These are phyloP conservation scores for Scolopax bukidnonensis DNA, from an alignment of 2,797 vertebrate genomes.

Conservation along the genomic window DNA sequence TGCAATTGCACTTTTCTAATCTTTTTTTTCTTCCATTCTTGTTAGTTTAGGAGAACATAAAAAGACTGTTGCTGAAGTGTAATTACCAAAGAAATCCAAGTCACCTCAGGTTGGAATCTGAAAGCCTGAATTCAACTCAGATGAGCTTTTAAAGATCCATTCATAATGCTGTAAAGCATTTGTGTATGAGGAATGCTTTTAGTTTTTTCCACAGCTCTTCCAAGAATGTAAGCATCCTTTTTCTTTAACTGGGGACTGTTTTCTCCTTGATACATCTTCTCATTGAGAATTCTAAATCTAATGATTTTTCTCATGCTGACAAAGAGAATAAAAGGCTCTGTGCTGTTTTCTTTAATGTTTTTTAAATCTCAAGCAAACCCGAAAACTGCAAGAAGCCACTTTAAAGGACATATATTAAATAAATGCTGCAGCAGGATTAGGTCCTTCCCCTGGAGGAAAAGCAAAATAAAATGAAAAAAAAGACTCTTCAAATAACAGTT, in stretches of 20 bases:
- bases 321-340: neutral
- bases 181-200: neutral
- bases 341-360: neutral
- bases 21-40: neutral
- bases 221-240: neutral
- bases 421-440: neutral
- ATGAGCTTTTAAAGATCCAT: slow-evolving; percentile 6
- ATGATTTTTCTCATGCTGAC: neutral
- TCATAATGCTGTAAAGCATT: neutral
- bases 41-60: neutral
- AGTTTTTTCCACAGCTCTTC: neutral
- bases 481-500: neutral
- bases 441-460: neutral
- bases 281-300: slow-evolving; percentile 18
- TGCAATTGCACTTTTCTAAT: neutral
- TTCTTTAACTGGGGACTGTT: neutral
- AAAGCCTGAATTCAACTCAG: neutral
- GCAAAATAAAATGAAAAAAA: neutral
- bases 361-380: neutral
- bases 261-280: neutral
- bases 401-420: slow-evolving; percentile 5
- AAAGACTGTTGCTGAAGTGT: neutral
- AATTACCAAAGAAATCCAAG: slow-evolving; percentile 1
- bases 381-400: neutral
- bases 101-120: neutral